Evolutionary conservation across 2,113 vertebrate species (phyloP), one percentile per base, ranked within the genome.

Genomic region (Hiodon alosoides): DNA sequence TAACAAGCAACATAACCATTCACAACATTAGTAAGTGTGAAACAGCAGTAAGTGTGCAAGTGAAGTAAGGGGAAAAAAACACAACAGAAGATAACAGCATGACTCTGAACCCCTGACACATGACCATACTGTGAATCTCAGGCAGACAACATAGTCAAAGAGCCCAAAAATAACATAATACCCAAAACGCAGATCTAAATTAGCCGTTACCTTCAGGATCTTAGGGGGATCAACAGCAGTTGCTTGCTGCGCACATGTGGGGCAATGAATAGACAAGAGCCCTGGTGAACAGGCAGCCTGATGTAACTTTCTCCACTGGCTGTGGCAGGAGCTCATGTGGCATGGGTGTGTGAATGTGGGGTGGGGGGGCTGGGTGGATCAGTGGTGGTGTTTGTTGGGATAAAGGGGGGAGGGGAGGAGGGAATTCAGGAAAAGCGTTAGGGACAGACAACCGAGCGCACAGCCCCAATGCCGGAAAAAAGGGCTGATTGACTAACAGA

Each of bases 261-360:
- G 13, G 74, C 62, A 78, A n/a, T 78, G 74, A 73, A 14, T 74
- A 82, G 81, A 73, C 77, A 72, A 72, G 77, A 82, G 83, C 82
- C 65, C 68, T 52, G 7, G 47, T 66, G 57, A 31, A 81, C 74
- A 83, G 68, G 79, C 78, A 73, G 78, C 53, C 75, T 52, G 51
- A 53, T 81, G 80, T 83, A 87, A 90, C 84, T 90, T 89, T 90
- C 78, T 86, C 80, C 84, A 84, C 74, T 84, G 82, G 85, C 83
- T 89, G 80, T 85, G 77, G 80, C 82, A 72, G 73, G 71, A 79
- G 77, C 83, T 80, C 81, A 83, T 85, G 86, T 77, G 76, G 83
- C 83, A 83, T 17, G 67, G 82, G 81, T 72, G 74, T 79, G 78
- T 74, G 69, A 77, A 77, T 65, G 73, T 50, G 55, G 13, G 64